Evolutionary conservation across 2,797 vertebrate species (phyloP).

Genomic region (Rhabdomys pumilio): DNA sequence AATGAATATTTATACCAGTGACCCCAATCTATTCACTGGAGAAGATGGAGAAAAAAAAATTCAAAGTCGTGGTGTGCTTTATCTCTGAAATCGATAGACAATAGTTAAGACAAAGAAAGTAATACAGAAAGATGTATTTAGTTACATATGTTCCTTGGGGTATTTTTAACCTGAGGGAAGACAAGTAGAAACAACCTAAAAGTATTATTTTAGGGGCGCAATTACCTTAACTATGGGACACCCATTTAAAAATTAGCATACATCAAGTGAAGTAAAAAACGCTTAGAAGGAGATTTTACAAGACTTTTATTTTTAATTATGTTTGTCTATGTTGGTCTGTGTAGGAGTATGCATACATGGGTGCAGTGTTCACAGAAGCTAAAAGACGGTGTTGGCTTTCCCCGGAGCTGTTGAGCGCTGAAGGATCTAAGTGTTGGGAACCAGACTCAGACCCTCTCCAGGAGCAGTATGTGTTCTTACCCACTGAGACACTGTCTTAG

Average conservation of each 20-base stretch:
- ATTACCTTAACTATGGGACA: background rate
- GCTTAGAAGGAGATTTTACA: background rate
- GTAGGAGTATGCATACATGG: background rate
- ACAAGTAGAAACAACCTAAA: constrained; percentile 15
- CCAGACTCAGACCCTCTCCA: background rate
- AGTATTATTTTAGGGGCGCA: background rate
- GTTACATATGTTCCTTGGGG: background rate
- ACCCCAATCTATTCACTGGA: constrained; percentile 6
- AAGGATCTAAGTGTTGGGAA: background rate
- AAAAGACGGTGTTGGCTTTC: too few species aligned
- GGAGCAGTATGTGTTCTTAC: background rate
- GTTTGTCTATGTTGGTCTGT: background rate
- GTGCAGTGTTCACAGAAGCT: background rate
- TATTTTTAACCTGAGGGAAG: background rate
- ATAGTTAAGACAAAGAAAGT: constrained; percentile 59
- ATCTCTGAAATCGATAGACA: constrained; percentile 28
- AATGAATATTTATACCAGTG: constrained; percentile 63
- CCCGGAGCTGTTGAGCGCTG: background rate
- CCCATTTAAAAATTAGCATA: constrained; percentile 25
- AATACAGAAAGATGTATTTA: constrained; percentile 18
- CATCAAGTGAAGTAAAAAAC: constrained; percentile 15
- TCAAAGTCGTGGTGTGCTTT: background rate
- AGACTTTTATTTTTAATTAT: background rate
- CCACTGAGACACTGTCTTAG: background rate
- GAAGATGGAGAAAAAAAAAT: constrained; percentile 29